Conservation (phyloP, 2,888 invertebrate genomes). For the Monopis laevigella region DNA sequence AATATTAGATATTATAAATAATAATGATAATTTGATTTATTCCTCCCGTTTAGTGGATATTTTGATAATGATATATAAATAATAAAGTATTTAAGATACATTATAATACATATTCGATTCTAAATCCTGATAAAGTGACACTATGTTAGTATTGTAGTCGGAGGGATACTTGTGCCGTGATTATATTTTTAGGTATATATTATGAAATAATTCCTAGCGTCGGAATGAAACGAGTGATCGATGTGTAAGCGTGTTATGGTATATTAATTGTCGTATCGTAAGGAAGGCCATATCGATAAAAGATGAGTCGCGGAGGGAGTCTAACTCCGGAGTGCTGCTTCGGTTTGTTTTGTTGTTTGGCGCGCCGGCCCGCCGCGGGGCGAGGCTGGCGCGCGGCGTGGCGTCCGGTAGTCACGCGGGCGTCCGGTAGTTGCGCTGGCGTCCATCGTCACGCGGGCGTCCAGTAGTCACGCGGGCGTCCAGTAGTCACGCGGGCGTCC, state of each 20-base stretch:
- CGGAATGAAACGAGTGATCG: constrained; percentile 68
- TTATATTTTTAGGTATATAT: constrained; percentile 69
- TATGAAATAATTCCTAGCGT: constrained; percentile 68
- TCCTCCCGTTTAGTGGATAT: constrained; percentile 69
- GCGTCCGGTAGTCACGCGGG: neutral
- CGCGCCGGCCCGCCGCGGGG: constrained; percentile 26
- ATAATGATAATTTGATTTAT: constrained; percentile 68
- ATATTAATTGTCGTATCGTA: constrained; percentile 65
- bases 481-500: constrained; percentile 26
- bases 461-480: neutral
- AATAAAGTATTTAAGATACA: constrained; percentile 69
- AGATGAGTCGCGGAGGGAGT: constrained; percentile 58
- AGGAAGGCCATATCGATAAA: constrained; percentile 69
- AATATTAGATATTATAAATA: constrained; percentile 53
- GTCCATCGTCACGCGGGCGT: constrained; percentile 25
- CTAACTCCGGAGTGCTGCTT: constrained; percentile 53
- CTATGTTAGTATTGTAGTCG: constrained; percentile 68
- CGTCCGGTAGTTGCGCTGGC: neutral
- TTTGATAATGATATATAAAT: constrained; percentile 69
- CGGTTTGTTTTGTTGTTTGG: constrained; percentile 48
- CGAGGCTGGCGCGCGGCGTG: neutral
- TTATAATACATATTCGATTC: constrained; percentile 69
- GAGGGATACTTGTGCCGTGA: constrained; percentile 69
- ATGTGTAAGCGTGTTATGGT: constrained; percentile 64
- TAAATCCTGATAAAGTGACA: constrained; percentile 69